Evolutionary conservation across 1,140 invertebrate species (phyloP), one percentile per base, ranked within the genome.

Genomic region (Wasmannia auropunctata): DNA sequence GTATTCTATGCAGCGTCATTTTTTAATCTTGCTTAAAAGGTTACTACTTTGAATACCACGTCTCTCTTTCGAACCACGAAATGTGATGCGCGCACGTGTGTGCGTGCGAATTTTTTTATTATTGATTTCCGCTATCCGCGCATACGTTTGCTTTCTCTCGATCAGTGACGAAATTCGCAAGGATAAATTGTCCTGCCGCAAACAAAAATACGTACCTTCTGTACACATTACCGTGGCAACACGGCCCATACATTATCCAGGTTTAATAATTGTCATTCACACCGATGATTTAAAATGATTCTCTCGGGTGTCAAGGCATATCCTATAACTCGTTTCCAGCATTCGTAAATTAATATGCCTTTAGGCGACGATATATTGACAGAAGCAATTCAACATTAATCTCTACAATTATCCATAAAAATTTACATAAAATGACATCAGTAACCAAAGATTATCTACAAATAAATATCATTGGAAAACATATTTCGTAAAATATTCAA

Each of bases 141-240:
- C 11, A 69, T 49, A 70, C 0, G 65, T 72, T 56, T 67, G 79
- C 88, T 89, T 90, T 90, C 88, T 87, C 85, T 31, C 22, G 58
- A 67, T 58, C 63, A 28, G 65, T 62, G 72, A 34, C 54, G 69
- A 84, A 90, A 87, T 87, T 75, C 34, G 31, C 22, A 40, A 43
- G 46, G 54, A 89, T 84, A 84, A 87, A 75, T 74, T 87, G 31
- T 31, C n/a, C 10, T 3, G 16, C 43, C 34, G 56, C 22, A 58
- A 65, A 89, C 8, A 62, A 40, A 62, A 40, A 56, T 37, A 25
- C 4, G n/a, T 56, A 25, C 58, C 14, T 74, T 40, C 10, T 6
- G n/a, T 74, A 74, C 25, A 25, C 14, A 1, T 16, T 25, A 40
- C 8, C 34, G 3, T 22, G 3, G 3, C 40, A 74, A 19, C 58